Conservation (phyloP, 53 echinoderm and acorn worm species). For the Stichopus horrens region DNA sequence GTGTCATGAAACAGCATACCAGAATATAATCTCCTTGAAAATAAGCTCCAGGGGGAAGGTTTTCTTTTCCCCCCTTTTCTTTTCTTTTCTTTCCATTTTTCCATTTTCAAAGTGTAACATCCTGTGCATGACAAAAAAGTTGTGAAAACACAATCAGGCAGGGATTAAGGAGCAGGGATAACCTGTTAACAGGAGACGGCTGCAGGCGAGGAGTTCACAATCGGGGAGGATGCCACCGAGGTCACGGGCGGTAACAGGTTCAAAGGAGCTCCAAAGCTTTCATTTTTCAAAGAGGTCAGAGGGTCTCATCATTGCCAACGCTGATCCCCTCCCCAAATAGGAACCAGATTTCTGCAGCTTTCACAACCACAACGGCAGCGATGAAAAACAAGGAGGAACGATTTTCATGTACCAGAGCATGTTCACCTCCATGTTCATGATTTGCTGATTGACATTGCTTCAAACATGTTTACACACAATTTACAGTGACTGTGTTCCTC, state of each 20-base stretch:
- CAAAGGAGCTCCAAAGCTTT: background rate
- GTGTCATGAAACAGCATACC: background rate
- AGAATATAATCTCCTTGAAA: constrained; percentile 1
- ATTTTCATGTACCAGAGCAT: too few relatives aligned
- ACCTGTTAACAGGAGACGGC: constrained; percentile 27
- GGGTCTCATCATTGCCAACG: background rate
- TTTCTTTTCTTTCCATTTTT: background rate
- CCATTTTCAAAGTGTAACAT: background rate
- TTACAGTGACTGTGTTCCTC: too few relatives aligned
- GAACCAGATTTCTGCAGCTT: background rate
- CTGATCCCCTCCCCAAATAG: constrained; percentile 2
- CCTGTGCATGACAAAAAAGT: constrained; percentile 4
- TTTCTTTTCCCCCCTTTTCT: background rate
- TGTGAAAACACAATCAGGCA: background rate
- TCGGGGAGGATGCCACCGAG: background rate
- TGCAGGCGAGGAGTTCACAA: background rate
- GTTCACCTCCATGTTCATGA: too few relatives aligned
- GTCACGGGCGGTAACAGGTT: background rate
- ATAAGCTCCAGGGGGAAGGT: background rate
- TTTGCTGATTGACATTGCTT: too few relatives aligned
- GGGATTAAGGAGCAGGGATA: constrained; percentile 4
- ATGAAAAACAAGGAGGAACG: too few relatives aligned
- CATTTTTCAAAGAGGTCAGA: background rate
- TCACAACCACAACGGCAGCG: background rate
- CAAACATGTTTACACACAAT: too few relatives aligned